Base-by-base conservation (phyloP, 2,113 vertebrate genomes). In the Takifugu bimaculatus region DNA sequence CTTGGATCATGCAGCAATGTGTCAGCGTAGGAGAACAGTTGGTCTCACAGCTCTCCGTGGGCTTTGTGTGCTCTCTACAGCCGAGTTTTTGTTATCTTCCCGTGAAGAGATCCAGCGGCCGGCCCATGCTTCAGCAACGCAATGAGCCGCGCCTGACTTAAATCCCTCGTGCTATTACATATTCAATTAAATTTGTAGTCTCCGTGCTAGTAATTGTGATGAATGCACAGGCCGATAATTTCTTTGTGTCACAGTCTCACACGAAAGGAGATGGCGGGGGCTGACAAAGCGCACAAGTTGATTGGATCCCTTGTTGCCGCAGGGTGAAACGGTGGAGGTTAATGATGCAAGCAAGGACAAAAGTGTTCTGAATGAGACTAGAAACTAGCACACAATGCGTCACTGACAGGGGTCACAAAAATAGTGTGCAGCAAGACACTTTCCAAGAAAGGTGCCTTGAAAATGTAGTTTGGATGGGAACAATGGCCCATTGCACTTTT, bases 171-270 rank as follows among this genome's bases (percentile, higher is more conserved):
- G 68, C 64, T 55, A 58, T 69, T 79, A 71, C 57, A 78, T 75
- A 78, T 80, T 84, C 80, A 77, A 85, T 88, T 80, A 74, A 78
- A 73, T 72, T 44, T 15, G 1, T 26, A 26, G 70, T 70, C 70
- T 66, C 47, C 61, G 57, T 9, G 20, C 63, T 25, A 3, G 65
- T 74, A 74, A 77, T 72, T 54, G 28, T 77, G 73, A 87, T 80
- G 78, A 85, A 84, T 84, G 76, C 70, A 78, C 63, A 55, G 53
- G 47, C 13, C 12, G 57, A 60, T 84, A 58, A 84, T 83, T 77
- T 77, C 72, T 68, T 78, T 69, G 61, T 80, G 77, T 63, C 73
- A 48, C 56, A 51, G 73, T 58, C 80, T 79, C 57, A 32, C 54
- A 55, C 50, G 63, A 58, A 50, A 59, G 54, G 62, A 80, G 72